phyloP scores from a whole-genome alignment of 2,113 vertebrate species.

The Penelope pileata region DNA sequence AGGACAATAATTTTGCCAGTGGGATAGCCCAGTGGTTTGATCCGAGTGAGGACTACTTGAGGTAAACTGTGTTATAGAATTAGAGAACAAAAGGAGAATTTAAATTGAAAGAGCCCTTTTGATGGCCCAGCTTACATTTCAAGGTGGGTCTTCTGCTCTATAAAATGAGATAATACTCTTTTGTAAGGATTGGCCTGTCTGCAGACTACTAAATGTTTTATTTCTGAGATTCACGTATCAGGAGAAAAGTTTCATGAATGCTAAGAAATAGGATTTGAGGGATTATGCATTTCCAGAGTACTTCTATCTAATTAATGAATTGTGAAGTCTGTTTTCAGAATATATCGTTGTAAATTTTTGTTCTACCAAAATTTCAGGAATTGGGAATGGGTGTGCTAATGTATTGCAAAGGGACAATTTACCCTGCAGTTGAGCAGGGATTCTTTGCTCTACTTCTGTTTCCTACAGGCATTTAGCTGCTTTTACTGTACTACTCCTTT shows the following conservation, averaged over 20 bases:
- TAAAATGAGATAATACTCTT: background rate
- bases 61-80: background rate
- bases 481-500: background rate
- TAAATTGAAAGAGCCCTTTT: background rate
- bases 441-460: background rate
- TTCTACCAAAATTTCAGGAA: background rate
- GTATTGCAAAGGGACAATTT: background rate
- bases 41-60: background rate
- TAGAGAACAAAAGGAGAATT: background rate
- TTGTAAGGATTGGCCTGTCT: background rate
- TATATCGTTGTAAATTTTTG: background rate
- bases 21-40: background rate
- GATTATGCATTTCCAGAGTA: background rate
- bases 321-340: background rate
- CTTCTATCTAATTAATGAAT: background rate
- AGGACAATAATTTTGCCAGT: background rate
- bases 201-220: background rate
- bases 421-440: background rate
- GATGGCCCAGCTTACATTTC: background rate
- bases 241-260: background rate
- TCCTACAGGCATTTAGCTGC: slow-evolving; percentile 15
- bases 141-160: background rate
- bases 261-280: background rate
- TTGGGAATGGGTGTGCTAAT: background rate
- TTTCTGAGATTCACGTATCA: background rate